A percentile compares a stretch with the other conserved stretches of the same genome.
These are phyloP conservation scores for Lutjanus erythropterus DNA, from an alignment of 2,113 vertebrate genomes.

Conservation along the genomic window DNA sequence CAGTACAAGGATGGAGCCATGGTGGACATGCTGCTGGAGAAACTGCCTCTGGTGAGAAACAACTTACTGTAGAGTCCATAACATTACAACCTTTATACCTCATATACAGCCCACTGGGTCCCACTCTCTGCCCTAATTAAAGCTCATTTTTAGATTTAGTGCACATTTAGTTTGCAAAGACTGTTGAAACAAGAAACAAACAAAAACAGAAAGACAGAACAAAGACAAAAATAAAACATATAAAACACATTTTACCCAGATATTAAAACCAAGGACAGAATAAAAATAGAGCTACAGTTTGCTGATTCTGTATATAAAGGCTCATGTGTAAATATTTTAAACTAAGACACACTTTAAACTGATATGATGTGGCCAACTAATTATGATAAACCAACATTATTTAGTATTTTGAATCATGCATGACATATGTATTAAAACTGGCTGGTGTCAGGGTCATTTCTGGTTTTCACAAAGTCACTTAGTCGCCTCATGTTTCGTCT, in stretches of 20 bases:
- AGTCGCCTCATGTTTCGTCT: neutral
- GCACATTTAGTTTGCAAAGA: no score
- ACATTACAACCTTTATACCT: neutral
- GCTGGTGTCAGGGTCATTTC: no score
- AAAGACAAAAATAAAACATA: no score
- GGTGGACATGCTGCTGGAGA: slow-evolving; percentile 93
- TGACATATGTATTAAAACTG: neutral
- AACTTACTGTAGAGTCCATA: accelerated
- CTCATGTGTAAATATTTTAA: neutral
- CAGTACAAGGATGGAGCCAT: slow-evolving; percentile 92
- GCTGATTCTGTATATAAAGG: no score
- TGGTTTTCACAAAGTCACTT: no score
- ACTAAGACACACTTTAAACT: neutral
- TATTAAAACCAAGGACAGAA: no score
- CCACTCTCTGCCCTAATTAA: neutral
- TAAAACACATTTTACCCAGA: no score
- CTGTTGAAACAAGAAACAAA: no score
- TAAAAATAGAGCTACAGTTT: no score
- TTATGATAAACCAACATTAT: neutral
- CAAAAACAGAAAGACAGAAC: no score
- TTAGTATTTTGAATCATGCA: neutral
- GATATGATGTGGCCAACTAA: neutral
- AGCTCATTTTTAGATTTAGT: no score
- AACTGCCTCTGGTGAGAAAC: slow-evolving; percentile 88
- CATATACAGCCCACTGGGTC: neutral